phyloP scores from a whole-genome alignment of 2,797 vertebrate genomes.

The Sebastes minor region DNA sequence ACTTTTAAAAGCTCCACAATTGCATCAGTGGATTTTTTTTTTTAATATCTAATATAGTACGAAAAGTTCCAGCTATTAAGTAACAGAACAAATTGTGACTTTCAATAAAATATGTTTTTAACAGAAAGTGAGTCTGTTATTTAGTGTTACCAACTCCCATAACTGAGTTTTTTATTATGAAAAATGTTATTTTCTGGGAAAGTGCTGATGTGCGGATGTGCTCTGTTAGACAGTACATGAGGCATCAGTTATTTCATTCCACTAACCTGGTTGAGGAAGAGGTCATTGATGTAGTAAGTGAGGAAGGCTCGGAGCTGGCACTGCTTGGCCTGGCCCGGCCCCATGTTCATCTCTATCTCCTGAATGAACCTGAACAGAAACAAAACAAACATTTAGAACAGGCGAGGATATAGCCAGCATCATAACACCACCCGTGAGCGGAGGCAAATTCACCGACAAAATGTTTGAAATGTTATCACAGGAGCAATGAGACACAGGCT shows the following conservation, averaged over 20 bases:
- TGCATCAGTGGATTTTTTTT: neutral
- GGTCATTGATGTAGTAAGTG: constrained; percentile 96
- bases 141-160: neutral
- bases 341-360: constrained; percentile 93
- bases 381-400: constrained; percentile 23
- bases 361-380: constrained; percentile 90
- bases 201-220: neutral
- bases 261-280: constrained; percentile 92
- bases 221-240: neutral
- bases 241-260: neutral
- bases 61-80: constrained; percentile 10
- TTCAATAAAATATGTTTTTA: neutral
- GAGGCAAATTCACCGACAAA: neutral
- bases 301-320: constrained; percentile 95
- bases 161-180: neutral
- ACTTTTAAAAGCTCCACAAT: neutral
- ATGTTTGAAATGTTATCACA: constrained; percentile 4
- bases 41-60: neutral
- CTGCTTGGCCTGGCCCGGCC: constrained; percentile 91
- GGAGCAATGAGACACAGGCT: constrained; percentile 19
- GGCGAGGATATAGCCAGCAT: neutral
- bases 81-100: neutral
- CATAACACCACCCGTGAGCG: neutral
- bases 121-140: neutral
- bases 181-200: neutral